phyloP scores from a whole-genome alignment of 2,797 vertebrate genomes.

The Rachycentron canadum region DNA sequence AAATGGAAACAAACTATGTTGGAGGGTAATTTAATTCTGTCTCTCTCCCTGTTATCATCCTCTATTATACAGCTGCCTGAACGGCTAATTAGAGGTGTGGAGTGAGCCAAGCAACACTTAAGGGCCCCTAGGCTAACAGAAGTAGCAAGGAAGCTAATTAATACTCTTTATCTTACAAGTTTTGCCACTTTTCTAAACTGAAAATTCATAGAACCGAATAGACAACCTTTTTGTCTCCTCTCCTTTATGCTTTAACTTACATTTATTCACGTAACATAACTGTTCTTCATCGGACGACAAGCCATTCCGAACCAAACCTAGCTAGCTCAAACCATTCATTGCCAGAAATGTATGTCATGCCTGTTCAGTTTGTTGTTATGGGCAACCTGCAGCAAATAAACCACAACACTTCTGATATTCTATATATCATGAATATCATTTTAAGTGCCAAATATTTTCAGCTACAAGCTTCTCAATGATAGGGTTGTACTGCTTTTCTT shows the following conservation, averaged over 20 bases:
- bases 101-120: slow-evolving; percentile 49
- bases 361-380: background rate
- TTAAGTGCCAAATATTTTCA: too few species aligned
- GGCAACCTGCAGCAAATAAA: background rate
- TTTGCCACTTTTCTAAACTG: background rate
- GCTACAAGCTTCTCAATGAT: too few species aligned
- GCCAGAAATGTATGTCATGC: background rate
- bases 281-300: too few species aligned
- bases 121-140: slow-evolving; percentile 28
- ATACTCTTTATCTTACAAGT: slow-evolving; percentile 8
- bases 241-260: background rate
- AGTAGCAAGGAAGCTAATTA: slow-evolving; percentile 14
- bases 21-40: slow-evolving; percentile 60
- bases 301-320: background rate
- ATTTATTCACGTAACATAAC: background rate
- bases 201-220: background rate
- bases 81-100: slow-evolving; percentile 72
- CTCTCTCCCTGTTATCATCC: slow-evolving; percentile 64
- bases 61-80: slow-evolving; percentile 64
- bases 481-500: too few species aligned
- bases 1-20: slow-evolving; percentile 54
- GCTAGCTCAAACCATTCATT: slow-evolving; percentile 4
- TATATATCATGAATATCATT: too few species aligned
- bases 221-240: background rate
- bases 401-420: background rate